phyloP scores from a whole-genome alignment of 2,797 vertebrate species.

The Octomys mimax region DNA sequence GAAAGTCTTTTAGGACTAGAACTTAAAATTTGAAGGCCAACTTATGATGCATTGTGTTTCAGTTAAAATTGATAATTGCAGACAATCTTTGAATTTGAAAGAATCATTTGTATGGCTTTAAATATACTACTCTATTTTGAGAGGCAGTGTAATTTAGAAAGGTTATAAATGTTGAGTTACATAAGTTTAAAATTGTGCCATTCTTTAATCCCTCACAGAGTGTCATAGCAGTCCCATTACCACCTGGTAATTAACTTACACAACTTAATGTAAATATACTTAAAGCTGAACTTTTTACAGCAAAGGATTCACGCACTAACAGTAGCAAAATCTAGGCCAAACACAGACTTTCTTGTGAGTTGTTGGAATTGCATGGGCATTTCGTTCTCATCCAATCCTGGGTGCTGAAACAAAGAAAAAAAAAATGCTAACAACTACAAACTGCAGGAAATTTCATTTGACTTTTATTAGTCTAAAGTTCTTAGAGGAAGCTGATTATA shows the following conservation, averaged over 20 bases:
- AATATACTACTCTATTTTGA: not conserved
- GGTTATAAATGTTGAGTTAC: not conserved
- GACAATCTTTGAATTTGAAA: not conserved
- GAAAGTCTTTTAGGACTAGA: not conserved
- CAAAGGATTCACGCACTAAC: not conserved
- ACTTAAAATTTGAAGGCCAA: conserved; percentile 16
- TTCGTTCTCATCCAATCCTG: not conserved
- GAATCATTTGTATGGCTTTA: conserved; percentile 14
- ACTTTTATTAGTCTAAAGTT: not conserved
- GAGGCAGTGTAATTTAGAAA: not conserved
- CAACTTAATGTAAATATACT: not conserved
- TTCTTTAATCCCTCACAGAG: not conserved
- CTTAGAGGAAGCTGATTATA: not conserved
- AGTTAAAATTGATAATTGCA: not conserved
- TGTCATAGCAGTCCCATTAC: not conserved
- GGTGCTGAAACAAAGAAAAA: no score
- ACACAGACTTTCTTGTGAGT: not conserved
- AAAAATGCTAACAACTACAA: not conserved
- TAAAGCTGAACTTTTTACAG: not conserved
- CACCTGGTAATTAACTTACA: not conserved
- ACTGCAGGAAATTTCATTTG: not conserved
- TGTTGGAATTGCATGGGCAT: not conserved
- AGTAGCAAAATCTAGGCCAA: not conserved
- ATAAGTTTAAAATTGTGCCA: not conserved
- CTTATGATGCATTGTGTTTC: not conserved